phyloP scores from a whole-genome alignment of 2,888 invertebrate genomes.

The Chloromyia formosa region DNA sequence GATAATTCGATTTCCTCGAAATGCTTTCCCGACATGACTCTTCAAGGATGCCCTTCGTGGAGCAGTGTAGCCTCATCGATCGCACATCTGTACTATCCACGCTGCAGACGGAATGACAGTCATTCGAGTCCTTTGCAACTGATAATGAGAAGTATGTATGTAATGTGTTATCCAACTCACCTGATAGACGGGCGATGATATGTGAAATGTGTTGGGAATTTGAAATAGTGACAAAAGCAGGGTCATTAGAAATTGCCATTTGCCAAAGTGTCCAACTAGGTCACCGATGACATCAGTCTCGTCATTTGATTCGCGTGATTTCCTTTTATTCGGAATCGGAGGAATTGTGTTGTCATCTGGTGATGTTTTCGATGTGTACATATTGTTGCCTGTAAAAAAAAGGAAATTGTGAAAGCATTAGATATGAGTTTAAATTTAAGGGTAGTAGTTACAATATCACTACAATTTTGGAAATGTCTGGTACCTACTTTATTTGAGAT shows the following conservation, averaged over 20 bases:
- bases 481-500: too few species aligned
- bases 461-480: too few species aligned
- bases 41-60: too few species aligned
- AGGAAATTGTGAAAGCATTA: slow-evolving; percentile 27
- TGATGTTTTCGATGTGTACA: slow-evolving; percentile 61
- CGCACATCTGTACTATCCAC: too few species aligned
- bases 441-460: too few species aligned
- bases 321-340: slow-evolving; percentile 50
- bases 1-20: background rate
- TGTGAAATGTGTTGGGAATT: slow-evolving; percentile 83
- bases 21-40: background rate
- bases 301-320: slow-evolving; percentile 60
- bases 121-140: background rate
- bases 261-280: slow-evolving; percentile 78
- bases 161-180: slow-evolving; percentile 60
- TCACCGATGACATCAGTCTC: slow-evolving; percentile 73
- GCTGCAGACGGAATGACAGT: background rate
- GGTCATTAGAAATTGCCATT: slow-evolving; percentile 80
- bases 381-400: slow-evolving; percentile 59
- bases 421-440: background rate
- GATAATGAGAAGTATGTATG: background rate
- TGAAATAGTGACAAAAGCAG: slow-evolving; percentile 79
- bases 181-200: slow-evolving; percentile 79
- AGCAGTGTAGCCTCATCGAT: too few species aligned
- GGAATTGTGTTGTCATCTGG: slow-evolving; percentile 53